A percentile compares a stretch with the other conserved stretches of the same genome.
These are phyloP conservation scores for Tuberolachnus salignus DNA, from an alignment of 2,888 invertebrate species.

Conservation along the genomic window DNA sequence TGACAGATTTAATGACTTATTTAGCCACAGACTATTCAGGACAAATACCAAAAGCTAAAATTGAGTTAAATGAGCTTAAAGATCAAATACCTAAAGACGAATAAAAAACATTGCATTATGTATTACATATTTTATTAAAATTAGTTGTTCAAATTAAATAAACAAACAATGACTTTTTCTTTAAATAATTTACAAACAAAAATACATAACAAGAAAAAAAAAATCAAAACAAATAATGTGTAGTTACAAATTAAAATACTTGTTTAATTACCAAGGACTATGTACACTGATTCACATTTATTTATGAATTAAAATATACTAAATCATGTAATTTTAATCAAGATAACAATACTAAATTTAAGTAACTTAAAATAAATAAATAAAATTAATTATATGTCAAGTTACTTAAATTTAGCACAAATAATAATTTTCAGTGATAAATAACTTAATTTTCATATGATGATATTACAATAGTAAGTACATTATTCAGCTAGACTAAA, in stretches of 20 bases:
- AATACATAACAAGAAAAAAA: conserved; percentile 47
- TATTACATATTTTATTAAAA: conserved; percentile 34
- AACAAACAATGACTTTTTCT: conserved; percentile 26
- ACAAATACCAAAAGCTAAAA: conserved; percentile 52
- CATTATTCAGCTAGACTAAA: conserved; percentile 27
- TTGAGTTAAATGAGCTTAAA: conserved; percentile 1
- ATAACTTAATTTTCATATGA: not conserved
- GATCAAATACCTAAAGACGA: conserved; percentile 31
- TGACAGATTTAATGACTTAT: conserved; percentile 85
- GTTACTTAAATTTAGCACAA: conserved; percentile 7
- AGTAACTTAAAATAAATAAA: too few relatives aligned
- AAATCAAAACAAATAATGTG: conserved; percentile 24
- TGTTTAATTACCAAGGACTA: conserved; percentile 1
- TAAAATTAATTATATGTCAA: conserved; percentile 15
- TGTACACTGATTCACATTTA: conserved; percentile 31
- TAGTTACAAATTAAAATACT: conserved; percentile 16
- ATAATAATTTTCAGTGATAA: not conserved
- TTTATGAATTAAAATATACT: conserved; percentile 21
- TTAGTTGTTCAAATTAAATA: conserved; percentile 22
- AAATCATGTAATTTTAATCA: conserved; percentile 12
- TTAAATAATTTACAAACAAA: conserved; percentile 50
- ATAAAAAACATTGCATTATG: conserved; percentile 40
- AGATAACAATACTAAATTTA: conserved; percentile 30
- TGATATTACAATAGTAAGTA: conserved; percentile 27
- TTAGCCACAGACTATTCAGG: conserved; percentile 65